Evolutionary conservation across 2,113 vertebrate species (phyloP).

Genomic region (Psettodes erumei): DNA sequence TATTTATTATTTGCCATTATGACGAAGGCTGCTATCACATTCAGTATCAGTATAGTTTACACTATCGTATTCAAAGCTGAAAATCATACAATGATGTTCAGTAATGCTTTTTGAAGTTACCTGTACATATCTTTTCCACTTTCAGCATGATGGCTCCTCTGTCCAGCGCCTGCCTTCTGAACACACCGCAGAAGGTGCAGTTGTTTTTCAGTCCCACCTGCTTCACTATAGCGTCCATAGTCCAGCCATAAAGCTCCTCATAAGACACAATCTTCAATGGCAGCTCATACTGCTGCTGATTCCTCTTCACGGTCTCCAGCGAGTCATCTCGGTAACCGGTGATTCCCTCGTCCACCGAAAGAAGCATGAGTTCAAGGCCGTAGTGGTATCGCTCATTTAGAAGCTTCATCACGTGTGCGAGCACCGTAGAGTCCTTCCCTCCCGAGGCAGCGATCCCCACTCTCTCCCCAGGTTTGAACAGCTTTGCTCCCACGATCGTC

Average conservation of each 20-base stretch:
- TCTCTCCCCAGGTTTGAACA: conserved; percentile 84
- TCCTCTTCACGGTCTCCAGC: conserved; percentile 87
- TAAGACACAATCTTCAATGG: conserved; percentile 90
- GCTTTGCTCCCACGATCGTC: conserved; percentile 81
- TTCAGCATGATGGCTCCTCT: conserved; percentile 87
- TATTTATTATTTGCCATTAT: background rate
- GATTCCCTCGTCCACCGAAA: conserved; percentile 92
- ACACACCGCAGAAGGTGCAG: conserved; percentile 94
- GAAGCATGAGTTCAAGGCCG: conserved; percentile 83
- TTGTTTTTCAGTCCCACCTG: conserved; percentile 87
- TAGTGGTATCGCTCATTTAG: conserved; percentile 86
- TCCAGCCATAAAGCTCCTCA: conserved; percentile 90
- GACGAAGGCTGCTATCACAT: background rate
- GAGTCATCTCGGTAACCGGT: conserved; percentile 90
- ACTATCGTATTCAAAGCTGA: background rate
- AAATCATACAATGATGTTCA: no score
- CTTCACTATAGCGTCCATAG: conserved; percentile 90
- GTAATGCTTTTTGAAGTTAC: conserved; percentile 70
- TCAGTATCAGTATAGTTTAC: no score
- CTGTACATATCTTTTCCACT: conserved; percentile 91
- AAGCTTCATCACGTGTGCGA: conserved; percentile 88
- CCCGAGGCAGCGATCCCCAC: conserved; percentile 90
- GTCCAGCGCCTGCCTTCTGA: conserved; percentile 89
- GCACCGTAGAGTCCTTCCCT: conserved; percentile 91
- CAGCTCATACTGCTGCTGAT: conserved; percentile 86